Conservation (phyloP, 2,797 vertebrate species). For the Notoglanidium macrostoma region DNA sequence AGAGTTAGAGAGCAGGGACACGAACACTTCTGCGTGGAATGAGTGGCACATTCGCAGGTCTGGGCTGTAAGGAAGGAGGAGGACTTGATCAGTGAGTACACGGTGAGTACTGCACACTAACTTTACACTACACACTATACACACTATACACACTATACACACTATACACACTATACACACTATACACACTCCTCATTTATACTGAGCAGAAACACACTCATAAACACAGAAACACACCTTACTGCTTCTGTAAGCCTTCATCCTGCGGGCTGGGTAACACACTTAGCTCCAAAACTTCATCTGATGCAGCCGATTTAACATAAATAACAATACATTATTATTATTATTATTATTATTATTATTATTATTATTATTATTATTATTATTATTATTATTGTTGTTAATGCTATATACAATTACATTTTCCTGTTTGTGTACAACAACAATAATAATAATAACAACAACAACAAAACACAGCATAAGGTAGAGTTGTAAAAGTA, state of each 20-base stretch:
- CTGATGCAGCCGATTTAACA: background rate
- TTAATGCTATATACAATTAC: too few species aligned
- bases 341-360: background rate
- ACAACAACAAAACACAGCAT: too few species aligned
- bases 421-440: too few species aligned
- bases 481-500: too few species aligned
- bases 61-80: conserved; percentile 63
- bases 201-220: background rate
- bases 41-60: conserved; percentile 59
- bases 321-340: background rate
- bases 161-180: background rate
- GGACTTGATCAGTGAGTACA: conserved; percentile 61
- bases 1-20: background rate
- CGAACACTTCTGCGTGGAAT: conserved; percentile 62
- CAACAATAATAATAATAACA: too few species aligned
- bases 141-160: background rate
- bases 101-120: conserved; percentile 61
- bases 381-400: too few species aligned
- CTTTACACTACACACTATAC: background rate
- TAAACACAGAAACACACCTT: background rate
- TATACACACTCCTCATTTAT: too few species aligned
- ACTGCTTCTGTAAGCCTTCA: background rate
- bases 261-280: background rate
- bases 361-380: background rate
- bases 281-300: too few species aligned